A percentile compares a stretch with the other conserved stretches of the same genome.
phyloP scores from a whole-genome alignment of 2,113 vertebrate genomes.

The Gavia stellata region DNA sequence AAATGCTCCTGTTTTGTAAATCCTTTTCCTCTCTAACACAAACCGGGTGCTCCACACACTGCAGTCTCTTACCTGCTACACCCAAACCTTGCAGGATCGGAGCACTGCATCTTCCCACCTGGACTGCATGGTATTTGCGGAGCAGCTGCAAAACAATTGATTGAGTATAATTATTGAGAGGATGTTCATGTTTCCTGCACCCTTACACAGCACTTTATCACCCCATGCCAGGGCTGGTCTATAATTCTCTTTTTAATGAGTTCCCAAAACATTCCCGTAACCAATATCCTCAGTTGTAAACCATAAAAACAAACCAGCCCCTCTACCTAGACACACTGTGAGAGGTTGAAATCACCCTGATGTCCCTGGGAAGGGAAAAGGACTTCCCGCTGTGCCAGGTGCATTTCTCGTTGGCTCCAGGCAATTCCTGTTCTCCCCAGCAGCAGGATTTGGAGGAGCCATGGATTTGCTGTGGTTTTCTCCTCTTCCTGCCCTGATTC shows the following conservation, averaged over 20 bases:
- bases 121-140: background rate
- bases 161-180: background rate
- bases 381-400: background rate
- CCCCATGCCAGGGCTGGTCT: background rate
- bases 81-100: background rate
- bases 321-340: background rate
- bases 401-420: background rate
- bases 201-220: background rate
- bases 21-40: background rate
- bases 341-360: background rate
- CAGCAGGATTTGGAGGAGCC: background rate
- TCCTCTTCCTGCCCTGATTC: background rate
- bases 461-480: background rate
- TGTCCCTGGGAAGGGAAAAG: background rate
- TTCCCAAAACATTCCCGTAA: background rate
- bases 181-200: background rate
- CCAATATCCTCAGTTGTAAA: background rate
- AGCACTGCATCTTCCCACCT: background rate
- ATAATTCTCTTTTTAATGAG: background rate
- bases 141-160: conserved; percentile 1
- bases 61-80: background rate
- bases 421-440: background rate
- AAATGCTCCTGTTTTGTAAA: background rate
- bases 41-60: background rate
- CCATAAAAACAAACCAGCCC: background rate